These are phyloP conservation scores for Leucoraja ocellata DNA, from an alignment of 2,797 vertebrate species.

Conservation along the genomic window DNA sequence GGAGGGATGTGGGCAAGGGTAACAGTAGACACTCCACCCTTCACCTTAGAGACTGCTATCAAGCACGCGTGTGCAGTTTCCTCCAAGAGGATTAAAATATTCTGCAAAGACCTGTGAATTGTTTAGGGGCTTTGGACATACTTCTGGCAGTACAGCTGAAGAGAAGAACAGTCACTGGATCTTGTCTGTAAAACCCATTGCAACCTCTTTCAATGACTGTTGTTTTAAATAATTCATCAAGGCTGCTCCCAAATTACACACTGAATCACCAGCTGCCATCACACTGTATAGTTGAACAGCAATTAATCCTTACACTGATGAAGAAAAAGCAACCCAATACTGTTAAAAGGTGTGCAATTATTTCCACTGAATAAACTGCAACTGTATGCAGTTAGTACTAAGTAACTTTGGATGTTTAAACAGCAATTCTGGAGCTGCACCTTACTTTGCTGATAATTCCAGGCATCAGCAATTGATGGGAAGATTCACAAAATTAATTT, in stretches of 20 bases:
- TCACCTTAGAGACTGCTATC: background rate
- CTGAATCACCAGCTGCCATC: background rate
- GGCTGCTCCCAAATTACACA: background rate
- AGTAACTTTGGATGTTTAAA: background rate
- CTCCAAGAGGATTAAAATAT: slow-evolving; percentile 13
- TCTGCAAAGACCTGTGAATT: slow-evolving; percentile 36
- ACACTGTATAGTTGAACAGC: background rate
- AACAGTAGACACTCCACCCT: background rate
- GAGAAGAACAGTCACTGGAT: background rate
- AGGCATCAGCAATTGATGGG: background rate
- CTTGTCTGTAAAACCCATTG: background rate
- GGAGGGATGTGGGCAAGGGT: background rate
- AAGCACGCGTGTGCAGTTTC: slow-evolving; percentile 5
- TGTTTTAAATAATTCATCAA: background rate
- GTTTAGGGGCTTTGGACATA: background rate
- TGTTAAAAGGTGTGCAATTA: background rate
- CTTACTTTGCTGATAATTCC: background rate
- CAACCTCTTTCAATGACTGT: background rate
- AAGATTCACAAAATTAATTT: background rate
- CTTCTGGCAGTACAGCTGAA: background rate
- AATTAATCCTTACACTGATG: background rate
- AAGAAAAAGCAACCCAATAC: background rate
- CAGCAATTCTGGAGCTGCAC: background rate
- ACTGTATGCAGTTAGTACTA: background rate
- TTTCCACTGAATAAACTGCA: background rate